Percentiles rank a stretch among this genome's conserved stretches.
Conservation (phyloP, 2,113 vertebrate genomes). For the Coturnix japonica region DNA sequence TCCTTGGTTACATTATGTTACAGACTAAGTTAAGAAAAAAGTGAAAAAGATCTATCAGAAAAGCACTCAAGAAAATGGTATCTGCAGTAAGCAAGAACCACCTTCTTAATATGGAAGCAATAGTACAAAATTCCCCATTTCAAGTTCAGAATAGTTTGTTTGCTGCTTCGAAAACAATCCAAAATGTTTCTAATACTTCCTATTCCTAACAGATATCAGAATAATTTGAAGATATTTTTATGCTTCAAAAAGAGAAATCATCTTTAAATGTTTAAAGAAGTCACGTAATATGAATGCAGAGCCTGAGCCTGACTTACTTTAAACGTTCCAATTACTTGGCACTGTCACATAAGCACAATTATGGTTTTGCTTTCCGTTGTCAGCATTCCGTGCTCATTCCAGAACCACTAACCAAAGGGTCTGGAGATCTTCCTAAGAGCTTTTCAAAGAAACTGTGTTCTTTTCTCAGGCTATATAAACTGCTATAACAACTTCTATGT, state of each 20-base stretch:
- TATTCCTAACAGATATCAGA: conserved; percentile 2
- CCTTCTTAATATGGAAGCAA: neutral
- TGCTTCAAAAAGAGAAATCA: neutral
- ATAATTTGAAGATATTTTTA: neutral
- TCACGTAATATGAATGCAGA: neutral
- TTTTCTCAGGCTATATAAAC: neutral
- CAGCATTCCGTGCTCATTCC: conserved; percentile 60
- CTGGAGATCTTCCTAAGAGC: conserved; percentile 55
- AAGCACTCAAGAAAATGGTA: neutral
- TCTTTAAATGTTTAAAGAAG: conserved; percentile 14
- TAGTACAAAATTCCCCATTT: neutral
- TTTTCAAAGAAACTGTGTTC: conserved; percentile 15
- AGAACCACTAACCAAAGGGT: conserved; percentile 52
- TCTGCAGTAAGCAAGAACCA: conserved; percentile 16
- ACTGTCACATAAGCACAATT: conserved; percentile 44
- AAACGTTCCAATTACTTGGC: conserved; percentile 24
- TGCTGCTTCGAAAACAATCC: conserved; percentile 32
- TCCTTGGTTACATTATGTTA: neutral
- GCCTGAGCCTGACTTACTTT: neutral
- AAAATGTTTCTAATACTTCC: conserved; percentile 55
- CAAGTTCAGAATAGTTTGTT: neutral
- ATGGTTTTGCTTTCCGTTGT: conserved; percentile 56
- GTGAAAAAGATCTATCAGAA: neutral
- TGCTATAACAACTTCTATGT: neutral
- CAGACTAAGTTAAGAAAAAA: neutral